Base-by-base conservation (phyloP, 1,140 invertebrate genomes). In the Bombus polaris region DNA sequence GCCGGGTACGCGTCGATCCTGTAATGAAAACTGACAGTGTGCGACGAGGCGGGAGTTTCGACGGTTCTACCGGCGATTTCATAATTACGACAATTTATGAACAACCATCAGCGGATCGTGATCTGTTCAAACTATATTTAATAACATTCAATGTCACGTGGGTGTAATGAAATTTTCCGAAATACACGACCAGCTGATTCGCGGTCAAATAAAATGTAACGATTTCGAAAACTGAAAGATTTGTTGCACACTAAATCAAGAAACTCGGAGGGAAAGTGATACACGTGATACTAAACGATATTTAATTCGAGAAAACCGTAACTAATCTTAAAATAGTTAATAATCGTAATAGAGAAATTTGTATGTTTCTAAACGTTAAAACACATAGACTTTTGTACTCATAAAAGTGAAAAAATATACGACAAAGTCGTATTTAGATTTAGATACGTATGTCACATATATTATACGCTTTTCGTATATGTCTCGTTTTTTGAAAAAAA, bases 1-100 rank as follows among this genome's bases (percentile, higher is more conserved):
- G 10, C 53, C 39, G 44, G 70, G 72, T 32, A 66, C 32, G 73
- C 13, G 42, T 81, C 75, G 83, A 66, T 81, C 28, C 35, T 62
- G 22, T 89, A 89, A 89, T 86, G 74, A 83, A 89, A 86, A 88
- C 80, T 83, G 88, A 86, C 79, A 70, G 70, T 18, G 87, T 47
- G 68, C 59, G 74, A 85, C 74, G 62, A 32, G 28, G 59, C 37
- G 22, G 13, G 37, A 80, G 80, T 86, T 89, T 86, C 42, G 42
- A 80, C 73, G 75, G 37, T 75, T 59, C 42, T 28, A 65, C 12
- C 37, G n/a, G 59, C 53, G 72, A 42, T 3, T 3, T 47, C 9
- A 25, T 85, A 78, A 85, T 89, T 88, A 79, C 13, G 28, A 37
- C 68, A 77, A 89, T 86, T 89, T 88, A 86, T 57, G 74, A 88